These are phyloP conservation scores for Atrina japonica DNA, from an alignment of 2,888 invertebrate genomes.

Conservation along the genomic window DNA sequence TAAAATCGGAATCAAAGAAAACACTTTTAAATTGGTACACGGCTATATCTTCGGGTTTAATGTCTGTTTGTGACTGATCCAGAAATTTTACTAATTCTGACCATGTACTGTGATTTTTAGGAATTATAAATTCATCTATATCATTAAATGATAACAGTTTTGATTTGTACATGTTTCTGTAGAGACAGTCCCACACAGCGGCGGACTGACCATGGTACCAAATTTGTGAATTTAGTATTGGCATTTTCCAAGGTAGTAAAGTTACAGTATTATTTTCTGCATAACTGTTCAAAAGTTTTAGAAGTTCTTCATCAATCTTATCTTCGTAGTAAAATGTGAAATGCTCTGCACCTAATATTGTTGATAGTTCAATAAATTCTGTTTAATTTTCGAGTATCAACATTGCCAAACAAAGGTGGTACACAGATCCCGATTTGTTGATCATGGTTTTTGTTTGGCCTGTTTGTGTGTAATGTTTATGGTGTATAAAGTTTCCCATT, in stretches of 20 bases:
- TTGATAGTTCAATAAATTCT: constrained; percentile 70
- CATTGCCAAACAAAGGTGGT: constrained; percentile 68
- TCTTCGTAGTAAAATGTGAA: constrained; percentile 65
- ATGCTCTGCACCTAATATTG: constrained; percentile 65
- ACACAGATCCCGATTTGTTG: constrained; percentile 63
- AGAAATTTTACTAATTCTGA: constrained; percentile 27
- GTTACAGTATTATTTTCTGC: constrained; percentile 49
- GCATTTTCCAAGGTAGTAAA: constrained; percentile 62
- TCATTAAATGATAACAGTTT: constrained; percentile 59
- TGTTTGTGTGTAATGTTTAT: constrained; percentile 20
- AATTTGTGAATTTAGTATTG: constrained; percentile 41
- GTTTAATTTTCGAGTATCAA: constrained; percentile 53
- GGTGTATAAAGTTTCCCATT: not conserved
- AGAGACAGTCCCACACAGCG: constrained; percentile 62
- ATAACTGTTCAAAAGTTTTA: constrained; percentile 56
- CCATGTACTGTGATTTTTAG: constrained; percentile 40
- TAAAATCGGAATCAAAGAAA: constrained; percentile 64
- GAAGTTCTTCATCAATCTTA: constrained; percentile 40
- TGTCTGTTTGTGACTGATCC: not conserved
- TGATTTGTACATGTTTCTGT: constrained; percentile 50
- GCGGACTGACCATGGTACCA: constrained; percentile 63
- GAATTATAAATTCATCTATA: constrained; percentile 62
- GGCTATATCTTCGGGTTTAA: constrained; percentile 44
- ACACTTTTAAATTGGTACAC: constrained; percentile 70
- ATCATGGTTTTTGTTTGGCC: no score